Evolutionary conservation across 2,113 vertebrate species (phyloP).

Genomic region (Rhinolophus ferrumequinum): DNA sequence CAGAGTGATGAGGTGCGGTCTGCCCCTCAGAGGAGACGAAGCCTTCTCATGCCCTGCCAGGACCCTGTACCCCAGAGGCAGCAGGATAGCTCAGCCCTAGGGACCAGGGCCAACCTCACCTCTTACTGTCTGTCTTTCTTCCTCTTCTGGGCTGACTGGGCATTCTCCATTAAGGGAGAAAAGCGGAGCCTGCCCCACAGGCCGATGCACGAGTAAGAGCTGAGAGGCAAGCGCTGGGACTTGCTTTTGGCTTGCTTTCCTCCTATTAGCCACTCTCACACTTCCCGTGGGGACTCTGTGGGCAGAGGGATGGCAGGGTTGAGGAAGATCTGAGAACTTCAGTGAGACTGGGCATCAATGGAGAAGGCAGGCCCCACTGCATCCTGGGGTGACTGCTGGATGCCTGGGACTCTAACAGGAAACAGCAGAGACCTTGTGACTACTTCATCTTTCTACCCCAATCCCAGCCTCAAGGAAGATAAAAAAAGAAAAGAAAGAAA

Average conservation of each 20-base stretch:
- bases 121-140: neutral
- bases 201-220: neutral
- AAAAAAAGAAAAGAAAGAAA: neutral
- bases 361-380: neutral
- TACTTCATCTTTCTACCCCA: neutral
- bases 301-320: neutral
- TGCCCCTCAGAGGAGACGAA: no score
- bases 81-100: neutral
- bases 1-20: neutral
- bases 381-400: neutral
- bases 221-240: neutral
- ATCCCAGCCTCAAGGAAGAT: slow-evolving; percentile 31
- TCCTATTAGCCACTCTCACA: no score
- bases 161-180: neutral
- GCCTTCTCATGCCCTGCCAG: neutral
- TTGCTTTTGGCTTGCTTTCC: neutral
- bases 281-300: neutral
- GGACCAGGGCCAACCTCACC: neutral
- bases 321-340: neutral
- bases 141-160: neutral
- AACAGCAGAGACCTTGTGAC: neutral
- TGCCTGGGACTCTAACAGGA: neutral
- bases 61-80: neutral
- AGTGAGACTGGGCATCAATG: accelerated
- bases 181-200: neutral